Base-by-base conservation (phyloP, 1,140 invertebrate species). In the Pseudomyrmex pallidus region DNA sequence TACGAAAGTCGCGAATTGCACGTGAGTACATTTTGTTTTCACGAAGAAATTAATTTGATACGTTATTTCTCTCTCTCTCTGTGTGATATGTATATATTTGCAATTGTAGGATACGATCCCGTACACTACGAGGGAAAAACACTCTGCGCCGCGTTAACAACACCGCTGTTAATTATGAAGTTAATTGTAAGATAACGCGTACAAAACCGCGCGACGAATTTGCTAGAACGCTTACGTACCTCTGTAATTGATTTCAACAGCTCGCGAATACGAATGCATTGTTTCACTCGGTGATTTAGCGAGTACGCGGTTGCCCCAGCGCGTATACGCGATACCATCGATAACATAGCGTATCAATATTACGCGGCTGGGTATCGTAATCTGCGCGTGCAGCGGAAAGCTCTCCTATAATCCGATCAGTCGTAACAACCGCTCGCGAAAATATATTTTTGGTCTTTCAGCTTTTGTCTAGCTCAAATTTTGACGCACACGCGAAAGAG, bases 231-330 rank as follows among this genome's bases (percentile, higher is more conserved):
- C n/a, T 77, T 74, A 77, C 72, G 54, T 83, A 66, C 22, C 52
- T 48, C 61, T 66, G 52, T 66, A 83, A 83, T 83, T 83, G 82
- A 83, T 77, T 83, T 83, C 35, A 77, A 83, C 82, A 35, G 82
- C 44, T 20, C 15, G 25, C 25, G 54, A 80, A 70, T 59, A 54
- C 74, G 61, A 76, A 76, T 76, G 74, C 76, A 80, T 80, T 83
- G 82, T 77, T 83, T 66, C 74, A 57, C 44, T 57, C 52, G 50
- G 82, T 83, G 74, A 83, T 83, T 83, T 66, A 83, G 82, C 57
- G 54, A 77, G 35, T 25, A 61, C 61, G 70, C 74, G 72, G 82
- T 77, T 83, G 35, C n/a, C 59, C 72, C 80, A 64, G 44, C 46
- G 61, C 80, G 61, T 66, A 25, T 25, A 83, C n/a, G 62, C 73